Evolutionary conservation across 2,797 vertebrate genomes (phyloP).

Genomic region (Gouania willdenowi): DNA sequence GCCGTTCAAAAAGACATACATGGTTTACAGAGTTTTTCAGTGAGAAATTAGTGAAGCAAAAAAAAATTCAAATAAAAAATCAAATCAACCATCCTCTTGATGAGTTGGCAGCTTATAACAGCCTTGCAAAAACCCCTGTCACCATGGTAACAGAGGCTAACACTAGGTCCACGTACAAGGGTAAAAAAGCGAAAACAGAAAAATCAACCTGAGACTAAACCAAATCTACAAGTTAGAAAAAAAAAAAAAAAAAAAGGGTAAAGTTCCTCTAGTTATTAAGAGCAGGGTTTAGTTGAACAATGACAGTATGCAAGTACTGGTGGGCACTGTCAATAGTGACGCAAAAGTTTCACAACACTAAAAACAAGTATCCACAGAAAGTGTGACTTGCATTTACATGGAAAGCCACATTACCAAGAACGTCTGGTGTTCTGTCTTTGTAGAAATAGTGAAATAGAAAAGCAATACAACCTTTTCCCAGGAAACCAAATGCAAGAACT

Average conservation of each 20-base stretch:
- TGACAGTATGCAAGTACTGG: constrained; percentile 48
- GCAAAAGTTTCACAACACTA: constrained; percentile 56
- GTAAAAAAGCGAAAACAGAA: neutral
- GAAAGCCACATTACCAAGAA: constrained; percentile 56
- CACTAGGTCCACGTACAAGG: constrained; percentile 13
- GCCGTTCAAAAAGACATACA: constrained; percentile 56
- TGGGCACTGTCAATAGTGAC: constrained; percentile 47
- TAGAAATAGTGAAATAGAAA: constrained; percentile 68
- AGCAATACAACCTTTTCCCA: constrained; percentile 52
- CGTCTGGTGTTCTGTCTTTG: constrained; percentile 54
- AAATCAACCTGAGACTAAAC: constrained; percentile 42
- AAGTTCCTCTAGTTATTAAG: constrained; percentile 23
- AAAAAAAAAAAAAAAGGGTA: constrained; percentile 15
- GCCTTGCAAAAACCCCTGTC: constrained; percentile 22
- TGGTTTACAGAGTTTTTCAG: constrained; percentile 48
- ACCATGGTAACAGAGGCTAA: constrained; percentile 15
- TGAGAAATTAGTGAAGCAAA: constrained; percentile 53
- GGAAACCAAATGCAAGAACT: constrained; percentile 66
- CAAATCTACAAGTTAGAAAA: constrained; percentile 15
- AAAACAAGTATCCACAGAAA: constrained; percentile 52
- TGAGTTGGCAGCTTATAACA: constrained; percentile 23
- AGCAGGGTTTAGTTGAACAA: constrained; percentile 48
- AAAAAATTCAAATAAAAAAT: constrained; percentile 41
- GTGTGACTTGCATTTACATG: constrained; percentile 59
- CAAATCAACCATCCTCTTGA: constrained; percentile 32